Percentiles rank a stretch among this genome's conserved stretches.
These are phyloP conservation scores for Eospalax fontanierii DNA, from an alignment of 2,797 vertebrate genomes.

Conservation along the genomic window DNA sequence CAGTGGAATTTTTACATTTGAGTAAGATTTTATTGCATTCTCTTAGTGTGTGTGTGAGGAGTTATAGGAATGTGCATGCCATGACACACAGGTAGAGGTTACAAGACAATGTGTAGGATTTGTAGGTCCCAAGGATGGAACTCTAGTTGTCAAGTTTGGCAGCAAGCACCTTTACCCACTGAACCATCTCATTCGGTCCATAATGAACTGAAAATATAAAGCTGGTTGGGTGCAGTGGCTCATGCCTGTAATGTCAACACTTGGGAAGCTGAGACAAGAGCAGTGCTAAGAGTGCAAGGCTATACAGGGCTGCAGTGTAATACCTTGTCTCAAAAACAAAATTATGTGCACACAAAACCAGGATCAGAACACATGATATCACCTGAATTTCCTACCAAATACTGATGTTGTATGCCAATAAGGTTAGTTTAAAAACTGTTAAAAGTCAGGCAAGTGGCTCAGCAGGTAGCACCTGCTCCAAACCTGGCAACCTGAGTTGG, in stretches of 20 bases:
- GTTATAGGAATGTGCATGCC: no score
- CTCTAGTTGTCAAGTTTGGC: background rate
- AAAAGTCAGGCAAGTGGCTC: background rate
- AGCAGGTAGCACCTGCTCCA: background rate
- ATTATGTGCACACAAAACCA: background rate
- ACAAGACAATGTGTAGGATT: background rate
- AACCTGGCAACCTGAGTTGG: no score
- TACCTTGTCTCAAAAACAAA: background rate
- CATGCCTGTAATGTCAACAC: background rate
- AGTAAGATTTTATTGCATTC: no score
- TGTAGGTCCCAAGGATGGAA: background rate
- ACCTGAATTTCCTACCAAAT: background rate
- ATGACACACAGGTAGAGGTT: background rate
- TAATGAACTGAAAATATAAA: background rate
- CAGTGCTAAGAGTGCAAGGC: background rate
- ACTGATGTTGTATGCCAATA: background rate
- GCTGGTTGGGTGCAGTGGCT: background rate
- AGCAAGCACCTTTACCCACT: background rate
- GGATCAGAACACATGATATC: background rate
- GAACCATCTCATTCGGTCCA: no score
- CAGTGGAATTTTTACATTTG: background rate
- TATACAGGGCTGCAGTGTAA: background rate
- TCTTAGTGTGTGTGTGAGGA: background rate
- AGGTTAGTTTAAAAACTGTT: background rate
- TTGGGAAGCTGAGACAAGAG: background rate